Evolutionary conservation across 2,113 vertebrate genomes (phyloP), one percentile per base, ranked within the genome.

Genomic region (Python bivittatus): DNA sequence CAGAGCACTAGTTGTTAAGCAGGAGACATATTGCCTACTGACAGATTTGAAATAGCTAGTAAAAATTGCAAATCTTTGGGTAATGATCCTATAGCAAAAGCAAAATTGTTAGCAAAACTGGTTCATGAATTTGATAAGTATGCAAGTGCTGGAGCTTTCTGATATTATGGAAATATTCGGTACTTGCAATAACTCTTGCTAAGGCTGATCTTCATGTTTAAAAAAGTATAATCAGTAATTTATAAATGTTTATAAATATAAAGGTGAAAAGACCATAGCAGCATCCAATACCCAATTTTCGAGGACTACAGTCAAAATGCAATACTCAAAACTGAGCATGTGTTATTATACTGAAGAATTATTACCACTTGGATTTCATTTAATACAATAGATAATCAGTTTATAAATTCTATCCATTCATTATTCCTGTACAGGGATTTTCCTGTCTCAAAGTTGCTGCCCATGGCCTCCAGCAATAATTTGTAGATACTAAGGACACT

Each of bases 21-120:
- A 84, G 84, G 88, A 94, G 89, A 90, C 52, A 84, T 94, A 94
- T 94, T 94, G 93, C 54, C 85, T 20, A 89, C 48, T 95, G 84
- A 57, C 48, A 96, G 33, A 83, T 89, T 92, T 93, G 93, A 33
- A 93, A n/a, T 27, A 86, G 3, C 2, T 33, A 91, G 64, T 92
- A 93, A 95, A 96, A 97, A 93, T 95, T 86, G 48, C 12, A 91
- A 94, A 53, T 94, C 89, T 95, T 93, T 88, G 9, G 86, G 88
- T 95, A 96, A 94, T 89, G 64, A 58, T 85, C 86, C 0, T 2
- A 0, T 60, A 58, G 11, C 58, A 94, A 92, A 92, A 87, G 0
- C 0, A 93, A 33, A 56, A 29, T 84, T 84, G 92, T 95, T 89
- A 90, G 83, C 56, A 94, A n/a, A 91, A 4, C 12, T 83, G 95